A percentile compares a stretch with the other conserved stretches of the same genome.
Evolutionary conservation across 1,140 invertebrate species (phyloP).

Genomic region (Choristoneura fumiferana): DNA sequence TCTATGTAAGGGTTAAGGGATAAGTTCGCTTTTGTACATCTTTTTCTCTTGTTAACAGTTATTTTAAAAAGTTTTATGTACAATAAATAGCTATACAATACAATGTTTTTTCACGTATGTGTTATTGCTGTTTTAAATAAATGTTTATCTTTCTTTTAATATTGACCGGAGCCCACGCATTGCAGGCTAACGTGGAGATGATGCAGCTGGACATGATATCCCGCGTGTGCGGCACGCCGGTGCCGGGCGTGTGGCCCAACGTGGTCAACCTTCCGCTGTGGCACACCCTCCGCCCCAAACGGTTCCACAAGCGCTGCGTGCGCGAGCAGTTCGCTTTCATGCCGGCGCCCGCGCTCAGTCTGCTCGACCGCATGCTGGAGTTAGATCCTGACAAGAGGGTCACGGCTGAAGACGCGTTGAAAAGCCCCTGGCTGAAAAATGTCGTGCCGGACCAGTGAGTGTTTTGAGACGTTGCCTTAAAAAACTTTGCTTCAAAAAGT

Average conservation of each 20-base stretch:
- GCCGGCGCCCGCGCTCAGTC: conserved; percentile 92
- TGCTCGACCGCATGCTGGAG: conserved; percentile 98
- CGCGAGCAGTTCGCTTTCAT: conserved; percentile 96
- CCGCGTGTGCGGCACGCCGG: conserved; percentile 95
- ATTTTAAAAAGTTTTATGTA: no score
- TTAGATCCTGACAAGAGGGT: conserved; percentile 96
- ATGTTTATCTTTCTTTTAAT: no score
- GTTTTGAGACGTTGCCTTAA: no score
- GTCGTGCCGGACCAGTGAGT: conserved; percentile 94
- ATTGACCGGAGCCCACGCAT: no score
- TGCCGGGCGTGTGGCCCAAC: conserved; percentile 98
- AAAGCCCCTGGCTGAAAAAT: conserved; percentile 96
- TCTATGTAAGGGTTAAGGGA: no score
- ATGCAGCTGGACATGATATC: conserved; percentile 97
- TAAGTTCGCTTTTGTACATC: no score
- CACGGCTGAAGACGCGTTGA: conserved; percentile 95
- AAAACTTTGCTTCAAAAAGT: no score
- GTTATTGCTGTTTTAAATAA: no score
- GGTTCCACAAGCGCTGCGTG: conserved; percentile 91
- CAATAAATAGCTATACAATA: no score
- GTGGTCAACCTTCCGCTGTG: conserved; percentile 97
- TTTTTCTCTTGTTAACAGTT: no score
- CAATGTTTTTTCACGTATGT: no score
- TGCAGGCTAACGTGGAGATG: conserved; percentile 94
- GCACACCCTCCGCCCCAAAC: conserved; percentile 95